These are phyloP conservation scores for Astur gentilis DNA, from an alignment of 2,113 vertebrate genomes.

Conservation along the genomic window DNA sequence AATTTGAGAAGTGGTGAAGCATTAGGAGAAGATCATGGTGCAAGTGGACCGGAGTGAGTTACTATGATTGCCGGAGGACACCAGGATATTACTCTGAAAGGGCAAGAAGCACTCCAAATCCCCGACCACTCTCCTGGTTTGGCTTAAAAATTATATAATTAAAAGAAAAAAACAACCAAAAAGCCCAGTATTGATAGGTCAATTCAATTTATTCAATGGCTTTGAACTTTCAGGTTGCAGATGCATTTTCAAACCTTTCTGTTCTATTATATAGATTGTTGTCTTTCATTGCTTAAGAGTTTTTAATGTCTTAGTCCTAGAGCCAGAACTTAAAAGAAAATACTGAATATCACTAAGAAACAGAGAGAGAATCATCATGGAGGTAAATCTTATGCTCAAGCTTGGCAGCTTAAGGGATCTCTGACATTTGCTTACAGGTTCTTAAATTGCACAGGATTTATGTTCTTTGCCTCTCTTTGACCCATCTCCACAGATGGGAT, in stretches of 20 bases:
- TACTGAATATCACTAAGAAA: not conserved
- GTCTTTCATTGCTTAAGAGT: not conserved
- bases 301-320: not conserved
- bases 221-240: not conserved
- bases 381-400: not conserved
- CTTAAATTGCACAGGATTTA: not conserved
- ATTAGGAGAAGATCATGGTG: not conserved
- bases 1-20: not conserved
- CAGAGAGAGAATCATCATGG: not conserved
- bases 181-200: fast-evolving
- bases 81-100: not conserved
- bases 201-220: not conserved
- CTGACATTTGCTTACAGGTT: not conserved
- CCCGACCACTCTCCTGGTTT: not conserved
- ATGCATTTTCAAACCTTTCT: not conserved
- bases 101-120: not conserved
- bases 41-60: not conserved
- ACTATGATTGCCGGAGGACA: not conserved
- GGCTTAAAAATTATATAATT: not conserved
- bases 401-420: not conserved
- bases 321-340: not conserved
- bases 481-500: not conserved
- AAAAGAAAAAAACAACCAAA: not conserved
- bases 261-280: not conserved
- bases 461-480: not conserved